phyloP scores from a whole-genome alignment of 2,797 vertebrate species.

The Graptemys geographica region DNA sequence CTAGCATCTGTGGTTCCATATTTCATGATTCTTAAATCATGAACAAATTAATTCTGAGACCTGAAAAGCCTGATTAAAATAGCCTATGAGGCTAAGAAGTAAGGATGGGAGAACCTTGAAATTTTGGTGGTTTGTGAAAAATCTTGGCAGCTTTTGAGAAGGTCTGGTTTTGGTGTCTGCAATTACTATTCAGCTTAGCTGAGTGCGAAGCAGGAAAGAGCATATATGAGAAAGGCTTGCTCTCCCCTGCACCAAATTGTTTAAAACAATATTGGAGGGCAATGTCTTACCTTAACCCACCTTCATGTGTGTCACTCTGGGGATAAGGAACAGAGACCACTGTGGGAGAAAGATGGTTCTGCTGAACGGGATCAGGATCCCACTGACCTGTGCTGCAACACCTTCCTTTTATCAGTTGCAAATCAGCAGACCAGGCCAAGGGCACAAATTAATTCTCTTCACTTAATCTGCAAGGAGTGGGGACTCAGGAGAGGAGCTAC shows the following conservation, averaged over 20 bases:
- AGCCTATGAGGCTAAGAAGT: neutral
- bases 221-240: neutral
- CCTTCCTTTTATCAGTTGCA: neutral
- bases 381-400: neutral
- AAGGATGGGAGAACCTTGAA: neutral
- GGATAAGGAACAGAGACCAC: neutral
- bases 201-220: rapidly evolving
- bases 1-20: neutral
- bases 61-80: neutral
- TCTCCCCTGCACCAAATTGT: neutral
- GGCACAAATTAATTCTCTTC: neutral
- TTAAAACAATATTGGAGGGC: neutral
- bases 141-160: neutral
- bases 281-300: no score
- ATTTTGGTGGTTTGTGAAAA: neutral
- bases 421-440: neutral
- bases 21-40: neutral
- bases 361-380: neutral
- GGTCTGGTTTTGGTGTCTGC: neutral
- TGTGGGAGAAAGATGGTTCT: neutral
- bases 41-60: neutral
- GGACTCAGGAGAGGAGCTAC: neutral
- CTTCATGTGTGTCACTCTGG: neutral
- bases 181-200: rapidly evolving
- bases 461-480: neutral